A percentile compares a stretch with the other conserved stretches of the same genome.
Conservation (phyloP, 2,113 vertebrate species). For the Cynopterus brachyotis region DNA sequence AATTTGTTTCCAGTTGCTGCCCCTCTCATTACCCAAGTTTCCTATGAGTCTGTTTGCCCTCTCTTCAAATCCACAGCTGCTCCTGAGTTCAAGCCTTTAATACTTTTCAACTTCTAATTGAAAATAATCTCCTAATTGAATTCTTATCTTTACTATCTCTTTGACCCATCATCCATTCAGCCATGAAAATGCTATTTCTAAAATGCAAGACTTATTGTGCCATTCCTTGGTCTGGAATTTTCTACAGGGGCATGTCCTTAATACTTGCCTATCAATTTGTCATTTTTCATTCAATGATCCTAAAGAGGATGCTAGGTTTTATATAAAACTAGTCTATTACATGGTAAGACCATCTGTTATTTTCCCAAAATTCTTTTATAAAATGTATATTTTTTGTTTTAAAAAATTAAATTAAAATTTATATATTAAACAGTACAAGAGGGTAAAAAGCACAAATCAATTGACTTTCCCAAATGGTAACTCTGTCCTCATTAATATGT, state of each 20-base stretch:
- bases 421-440: neutral
- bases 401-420: neutral
- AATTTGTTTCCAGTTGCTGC: neutral
- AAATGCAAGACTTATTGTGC: neutral
- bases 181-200: neutral
- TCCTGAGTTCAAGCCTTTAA: neutral
- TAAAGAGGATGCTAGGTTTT: neutral
- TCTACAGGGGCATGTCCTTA: neutral
- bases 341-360: neutral
- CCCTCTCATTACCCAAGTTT: neutral
- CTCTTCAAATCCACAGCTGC: neutral
- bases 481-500: neutral
- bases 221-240: neutral
- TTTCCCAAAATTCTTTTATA: neutral
- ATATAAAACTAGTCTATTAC: neutral
- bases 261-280: neutral
- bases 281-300: neutral
- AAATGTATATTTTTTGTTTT: neutral
- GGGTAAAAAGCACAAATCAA: neutral
- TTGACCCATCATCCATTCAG: neutral
- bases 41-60: neutral
- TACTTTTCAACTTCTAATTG: neutral
- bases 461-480: neutral
- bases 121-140: neutral
- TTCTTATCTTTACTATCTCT: neutral